Evolutionary conservation across 1,140 invertebrate genomes (phyloP).

Genomic region (Brachionus paranguensis): DNA sequence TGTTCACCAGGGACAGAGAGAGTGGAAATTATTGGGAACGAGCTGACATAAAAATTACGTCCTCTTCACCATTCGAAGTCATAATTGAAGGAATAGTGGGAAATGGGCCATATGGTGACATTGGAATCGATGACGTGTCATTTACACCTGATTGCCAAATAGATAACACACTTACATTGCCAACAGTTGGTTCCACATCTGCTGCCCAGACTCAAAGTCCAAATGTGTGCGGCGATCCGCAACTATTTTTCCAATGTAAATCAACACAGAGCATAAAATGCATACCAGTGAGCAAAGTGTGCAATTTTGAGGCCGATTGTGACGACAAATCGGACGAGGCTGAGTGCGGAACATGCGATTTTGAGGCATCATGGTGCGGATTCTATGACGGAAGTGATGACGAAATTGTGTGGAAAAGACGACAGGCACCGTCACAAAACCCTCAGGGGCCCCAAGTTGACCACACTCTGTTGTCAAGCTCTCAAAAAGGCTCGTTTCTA

Average conservation of each 20-base stretch:
- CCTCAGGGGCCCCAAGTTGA: slow-evolving; percentile 65
- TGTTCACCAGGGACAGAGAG: slow-evolving; percentile 43
- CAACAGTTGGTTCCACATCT: slow-evolving; percentile 41
- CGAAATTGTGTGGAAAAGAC: slow-evolving; percentile 67
- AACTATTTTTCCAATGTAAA: slow-evolving; percentile 10
- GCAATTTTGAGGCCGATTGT: slow-evolving; percentile 66
- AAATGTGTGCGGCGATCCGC: background rate
- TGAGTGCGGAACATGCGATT: slow-evolving; percentile 48
- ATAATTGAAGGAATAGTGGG: slow-evolving; percentile 65
- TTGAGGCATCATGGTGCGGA: slow-evolving; percentile 60
- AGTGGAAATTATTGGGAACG: slow-evolving; percentile 41
- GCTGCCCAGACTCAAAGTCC: slow-evolving; percentile 42
- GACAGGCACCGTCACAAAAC: slow-evolving; percentile 62
- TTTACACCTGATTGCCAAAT: slow-evolving; percentile 46
- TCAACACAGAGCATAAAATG: slow-evolving; percentile 41
- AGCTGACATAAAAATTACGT: background rate
- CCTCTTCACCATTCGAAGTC: slow-evolving; percentile 46
- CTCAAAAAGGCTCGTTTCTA: slow-evolving; percentile 60
- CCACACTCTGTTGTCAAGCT: slow-evolving; percentile 59
- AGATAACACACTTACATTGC: background rate
- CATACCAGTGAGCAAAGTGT: slow-evolving; percentile 52
- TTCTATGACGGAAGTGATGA: slow-evolving; percentile 67
- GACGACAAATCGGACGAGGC: slow-evolving; percentile 47
- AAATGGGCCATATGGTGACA: slow-evolving; percentile 59
- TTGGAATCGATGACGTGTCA: slow-evolving; percentile 52